These are phyloP conservation scores for Triplophysa siluroides DNA, from an alignment of 2,113 vertebrate genomes.

Conservation along the genomic window DNA sequence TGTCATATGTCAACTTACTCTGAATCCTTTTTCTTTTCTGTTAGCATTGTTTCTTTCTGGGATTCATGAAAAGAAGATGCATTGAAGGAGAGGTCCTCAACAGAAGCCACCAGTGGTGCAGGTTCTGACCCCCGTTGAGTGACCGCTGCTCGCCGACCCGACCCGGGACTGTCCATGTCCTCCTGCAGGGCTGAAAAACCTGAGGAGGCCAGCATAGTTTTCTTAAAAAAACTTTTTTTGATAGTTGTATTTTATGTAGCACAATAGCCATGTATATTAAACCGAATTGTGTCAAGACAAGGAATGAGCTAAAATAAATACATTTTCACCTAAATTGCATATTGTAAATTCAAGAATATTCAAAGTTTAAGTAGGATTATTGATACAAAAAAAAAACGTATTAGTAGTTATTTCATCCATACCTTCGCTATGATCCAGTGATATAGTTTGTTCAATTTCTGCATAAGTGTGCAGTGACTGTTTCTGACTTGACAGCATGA, in stretches of 20 bases:
- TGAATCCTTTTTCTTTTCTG: constrained; percentile 62
- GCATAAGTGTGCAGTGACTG: constrained; percentile 79
- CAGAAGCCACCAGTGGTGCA: constrained; percentile 83
- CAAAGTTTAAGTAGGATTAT: background rate
- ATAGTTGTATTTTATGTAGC: background rate
- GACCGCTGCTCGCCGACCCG: constrained; percentile 63
- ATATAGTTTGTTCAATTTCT: constrained; percentile 87
- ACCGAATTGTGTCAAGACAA: background rate
- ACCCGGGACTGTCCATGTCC: constrained; percentile 79
- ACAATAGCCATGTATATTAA: background rate
- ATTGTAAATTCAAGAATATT: background rate
- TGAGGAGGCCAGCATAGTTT: constrained; percentile 36
- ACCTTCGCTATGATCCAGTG: constrained; percentile 93
- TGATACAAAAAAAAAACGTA: background rate
- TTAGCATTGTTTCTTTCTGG: constrained; percentile 79
- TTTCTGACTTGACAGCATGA: constrained; percentile 73
- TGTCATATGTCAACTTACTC: constrained; percentile 55
- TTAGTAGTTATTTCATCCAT: background rate
- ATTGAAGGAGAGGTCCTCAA: constrained; percentile 86
- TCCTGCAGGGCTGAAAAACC: constrained; percentile 91
- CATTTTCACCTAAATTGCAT: background rate
- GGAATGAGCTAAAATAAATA: background rate
- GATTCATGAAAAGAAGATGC: constrained; percentile 82
- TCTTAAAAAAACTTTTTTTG: background rate
- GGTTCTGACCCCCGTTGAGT: constrained; percentile 61